phyloP scores from a whole-genome alignment of 2,797 vertebrate genomes.

The Gymnoscopelus microlampas region DNA sequence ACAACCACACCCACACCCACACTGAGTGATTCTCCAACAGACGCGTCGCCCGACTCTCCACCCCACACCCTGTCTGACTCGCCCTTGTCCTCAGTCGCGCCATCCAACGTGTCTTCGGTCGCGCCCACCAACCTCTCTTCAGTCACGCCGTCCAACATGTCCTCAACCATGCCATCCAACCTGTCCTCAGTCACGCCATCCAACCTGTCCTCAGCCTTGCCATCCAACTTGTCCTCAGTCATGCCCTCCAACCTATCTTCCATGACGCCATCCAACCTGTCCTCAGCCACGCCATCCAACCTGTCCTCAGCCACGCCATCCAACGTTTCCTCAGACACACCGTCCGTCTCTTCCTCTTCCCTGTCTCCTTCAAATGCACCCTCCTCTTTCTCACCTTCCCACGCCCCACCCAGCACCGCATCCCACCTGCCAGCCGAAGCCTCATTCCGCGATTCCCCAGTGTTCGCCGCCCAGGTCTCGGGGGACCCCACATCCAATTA shows the following conservation, averaged over 20 bases:
- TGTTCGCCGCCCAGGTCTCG: constrained; percentile 25
- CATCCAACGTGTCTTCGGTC: constrained; percentile 37
- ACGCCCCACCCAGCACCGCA: too few relatives aligned
- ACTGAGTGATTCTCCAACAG: constrained; percentile 18
- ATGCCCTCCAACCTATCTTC: neutral
- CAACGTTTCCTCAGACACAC: neutral
- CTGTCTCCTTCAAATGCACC: too few relatives aligned
- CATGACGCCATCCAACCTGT: neutral
- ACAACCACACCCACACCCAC: constrained; percentile 23
- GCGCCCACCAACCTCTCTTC: constrained; percentile 29
- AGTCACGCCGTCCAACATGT: neutral
- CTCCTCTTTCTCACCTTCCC: too few relatives aligned
- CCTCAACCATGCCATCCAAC: neutral
- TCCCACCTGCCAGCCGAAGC: too few relatives aligned
- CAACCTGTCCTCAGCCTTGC: neutral
- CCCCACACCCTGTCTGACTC: constrained; percentile 39
- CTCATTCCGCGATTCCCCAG: constrained; percentile 19
- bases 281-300: constrained; percentile 24
- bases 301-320: neutral
- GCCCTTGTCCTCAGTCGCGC: neutral
- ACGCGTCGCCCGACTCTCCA: constrained; percentile 16
- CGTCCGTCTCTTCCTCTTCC: neutral
- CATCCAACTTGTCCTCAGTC: neutral
- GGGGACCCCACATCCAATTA: constrained; percentile 29
- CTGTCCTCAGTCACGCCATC: constrained; percentile 21